Conservation (phyloP, 1,140 invertebrate species). For the Meloidogyne hapla region DNA sequence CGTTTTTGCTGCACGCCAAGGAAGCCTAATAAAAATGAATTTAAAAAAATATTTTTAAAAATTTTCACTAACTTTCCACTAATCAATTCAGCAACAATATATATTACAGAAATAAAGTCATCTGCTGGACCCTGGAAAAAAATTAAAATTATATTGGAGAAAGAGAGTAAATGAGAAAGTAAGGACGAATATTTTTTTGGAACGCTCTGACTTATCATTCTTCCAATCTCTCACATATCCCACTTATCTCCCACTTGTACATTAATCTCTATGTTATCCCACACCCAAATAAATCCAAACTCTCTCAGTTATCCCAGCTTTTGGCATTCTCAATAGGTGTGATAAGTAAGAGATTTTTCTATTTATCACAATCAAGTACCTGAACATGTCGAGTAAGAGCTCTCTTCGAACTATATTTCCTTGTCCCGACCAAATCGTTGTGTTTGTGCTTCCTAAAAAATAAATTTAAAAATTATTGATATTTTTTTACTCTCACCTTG, state of each 20-base stretch:
- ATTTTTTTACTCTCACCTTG: neutral
- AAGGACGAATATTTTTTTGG: too few relatives aligned
- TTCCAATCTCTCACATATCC: too few relatives aligned
- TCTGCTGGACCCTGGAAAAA: conserved; percentile 23
- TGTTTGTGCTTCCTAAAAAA: neutral
- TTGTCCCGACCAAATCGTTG: conserved; percentile 2
- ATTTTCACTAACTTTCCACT: conserved; percentile 29
- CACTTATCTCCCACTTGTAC: too few relatives aligned
- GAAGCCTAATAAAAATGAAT: conserved; percentile 21
- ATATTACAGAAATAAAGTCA: conserved; percentile 31
- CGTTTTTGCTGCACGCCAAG: conserved; percentile 24
- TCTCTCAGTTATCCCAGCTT: too few relatives aligned
- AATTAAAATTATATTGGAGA: neutral
- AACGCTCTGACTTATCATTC: too few relatives aligned
- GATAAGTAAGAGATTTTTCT: too few relatives aligned
- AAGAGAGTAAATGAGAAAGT: neutral
- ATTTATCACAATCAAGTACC: neutral
- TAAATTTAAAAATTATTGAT: neutral
- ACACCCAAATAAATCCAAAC: too few relatives aligned
- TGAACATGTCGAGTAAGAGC: conserved; percentile 16
- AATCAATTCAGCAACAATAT: conserved; percentile 29
- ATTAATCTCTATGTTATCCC: too few relatives aligned
- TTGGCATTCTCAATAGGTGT: too few relatives aligned
- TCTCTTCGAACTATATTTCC: conserved; percentile 25
- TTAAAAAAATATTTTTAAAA: conserved; percentile 8